phyloP scores from a whole-genome alignment of 2,888 invertebrate species.

The Blomia tropicalis region DNA sequence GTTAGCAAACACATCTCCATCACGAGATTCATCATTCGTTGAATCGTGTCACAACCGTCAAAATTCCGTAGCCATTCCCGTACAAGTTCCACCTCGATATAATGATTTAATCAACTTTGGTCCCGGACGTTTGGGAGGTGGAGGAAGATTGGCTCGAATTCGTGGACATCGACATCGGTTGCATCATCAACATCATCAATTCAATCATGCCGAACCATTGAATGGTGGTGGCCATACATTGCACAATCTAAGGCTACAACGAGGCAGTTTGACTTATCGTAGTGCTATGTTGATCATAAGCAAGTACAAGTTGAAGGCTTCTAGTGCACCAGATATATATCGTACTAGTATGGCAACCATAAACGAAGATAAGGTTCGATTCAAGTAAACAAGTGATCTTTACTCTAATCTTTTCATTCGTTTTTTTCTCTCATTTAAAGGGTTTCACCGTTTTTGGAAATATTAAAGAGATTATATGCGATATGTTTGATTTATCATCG shows the following conservation, averaged over 20 bases:
- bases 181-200: neutral
- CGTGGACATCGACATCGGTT: neutral
- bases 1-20: no score
- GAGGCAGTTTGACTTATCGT: slow-evolving; percentile 50
- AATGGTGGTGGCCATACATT: slow-evolving; percentile 44
- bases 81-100: neutral
- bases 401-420: neutral
- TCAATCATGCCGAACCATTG: neutral
- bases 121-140: neutral
- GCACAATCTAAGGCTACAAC: slow-evolving; percentile 54
- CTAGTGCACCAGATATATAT: slow-evolving; percentile 78
- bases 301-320: slow-evolving; percentile 61
- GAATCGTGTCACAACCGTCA: neutral
- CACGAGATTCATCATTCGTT: neutral
- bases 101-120: neutral
- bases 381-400: no score
- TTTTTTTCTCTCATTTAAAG: slow-evolving; percentile 8
- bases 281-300: slow-evolving; percentile 66
- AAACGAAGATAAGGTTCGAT: slow-evolving; percentile 56
- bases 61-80: slow-evolving; percentile 5
- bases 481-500: slow-evolving; percentile 65
- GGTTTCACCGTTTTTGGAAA: slow-evolving; percentile 38
- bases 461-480: slow-evolving; percentile 55
- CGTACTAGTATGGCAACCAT: slow-evolving; percentile 68
- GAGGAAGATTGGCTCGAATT: neutral